These are phyloP conservation scores for Gymnobelideus leadbeateri DNA, from an alignment of 2,113 vertebrate genomes.

Conservation along the genomic window DNA sequence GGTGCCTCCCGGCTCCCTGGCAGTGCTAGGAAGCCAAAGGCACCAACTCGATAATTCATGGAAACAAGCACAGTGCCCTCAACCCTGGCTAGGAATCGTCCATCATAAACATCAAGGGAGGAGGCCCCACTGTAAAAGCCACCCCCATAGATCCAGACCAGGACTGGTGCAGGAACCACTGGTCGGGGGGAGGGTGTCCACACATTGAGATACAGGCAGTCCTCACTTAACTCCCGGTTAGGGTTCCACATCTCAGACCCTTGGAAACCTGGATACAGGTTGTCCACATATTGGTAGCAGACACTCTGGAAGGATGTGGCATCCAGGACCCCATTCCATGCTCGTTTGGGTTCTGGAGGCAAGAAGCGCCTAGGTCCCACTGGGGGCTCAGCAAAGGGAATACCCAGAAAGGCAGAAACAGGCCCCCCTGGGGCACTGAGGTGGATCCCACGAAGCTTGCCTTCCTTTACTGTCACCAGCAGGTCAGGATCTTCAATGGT, in stretches of 20 bases:
- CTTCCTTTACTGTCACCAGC: conserved; percentile 84
- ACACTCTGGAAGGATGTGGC: conserved; percentile 87
- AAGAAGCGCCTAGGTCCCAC: conserved; percentile 89
- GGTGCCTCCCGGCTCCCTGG: conserved; percentile 92
- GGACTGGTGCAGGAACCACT: conserved; percentile 86
- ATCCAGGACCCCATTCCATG: conserved; percentile 86
- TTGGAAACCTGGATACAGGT: conserved; percentile 89
- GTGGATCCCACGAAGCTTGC: conserved; percentile 87
- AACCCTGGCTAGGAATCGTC: conserved; percentile 90
- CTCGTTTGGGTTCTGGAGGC: conserved; percentile 86
- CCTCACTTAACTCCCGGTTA: conserved; percentile 93
- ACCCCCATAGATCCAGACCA: conserved; percentile 96
- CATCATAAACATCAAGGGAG: conserved; percentile 94
- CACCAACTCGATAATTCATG: conserved; percentile 94
- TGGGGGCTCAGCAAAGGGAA: conserved; percentile 92
- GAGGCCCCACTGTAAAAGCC: conserved; percentile 94
- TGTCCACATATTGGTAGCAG: conserved; percentile 92
- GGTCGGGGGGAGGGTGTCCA: conserved; percentile 91
- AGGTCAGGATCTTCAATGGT: conserved; percentile 82
- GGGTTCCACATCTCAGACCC: conserved; percentile 97
- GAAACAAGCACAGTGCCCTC: conserved; percentile 92
- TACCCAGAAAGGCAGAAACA: conserved; percentile 90
- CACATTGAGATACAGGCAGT: conserved; percentile 94
- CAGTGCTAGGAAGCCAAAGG: conserved; percentile 92
- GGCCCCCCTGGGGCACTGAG: conserved; percentile 82